Percentiles rank a stretch among this genome's conserved stretches.
Evolutionary conservation across 2,888 invertebrate species (phyloP).

Genomic region (Hesperia comma): DNA sequence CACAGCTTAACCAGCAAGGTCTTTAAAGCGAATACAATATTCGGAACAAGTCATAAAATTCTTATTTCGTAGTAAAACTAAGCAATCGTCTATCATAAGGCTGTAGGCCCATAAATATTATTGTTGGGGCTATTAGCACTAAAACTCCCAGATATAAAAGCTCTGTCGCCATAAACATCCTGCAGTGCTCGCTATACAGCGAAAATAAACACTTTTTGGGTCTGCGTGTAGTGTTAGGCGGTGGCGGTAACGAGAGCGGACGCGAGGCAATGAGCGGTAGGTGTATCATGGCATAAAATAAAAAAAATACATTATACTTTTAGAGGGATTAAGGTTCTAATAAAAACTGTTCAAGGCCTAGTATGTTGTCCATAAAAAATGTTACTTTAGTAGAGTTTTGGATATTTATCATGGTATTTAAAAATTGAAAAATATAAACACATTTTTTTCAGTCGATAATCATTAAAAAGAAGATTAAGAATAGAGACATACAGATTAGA

Average conservation of each 20-base stretch:
- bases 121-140: conserved; percentile 33
- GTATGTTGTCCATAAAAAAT: too few species aligned
- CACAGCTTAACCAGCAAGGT: too few species aligned
- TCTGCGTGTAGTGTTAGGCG: background rate
- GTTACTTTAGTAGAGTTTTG: too few species aligned
- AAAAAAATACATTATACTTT: too few species aligned
- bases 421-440: too few species aligned
- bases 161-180: conserved; percentile 31
- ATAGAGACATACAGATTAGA: too few species aligned
- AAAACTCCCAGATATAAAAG: conserved; percentile 34
- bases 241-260: conserved; percentile 4
- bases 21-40: background rate
- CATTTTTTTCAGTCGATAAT: too few species aligned
- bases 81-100: conserved; percentile 19
- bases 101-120: conserved; percentile 23
- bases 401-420: too few species aligned
- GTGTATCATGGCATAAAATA: too few species aligned
- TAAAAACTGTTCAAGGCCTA: too few species aligned
- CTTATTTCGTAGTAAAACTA: conserved; percentile 20
- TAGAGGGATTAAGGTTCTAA: too few species aligned
- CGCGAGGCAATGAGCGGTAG: background rate
- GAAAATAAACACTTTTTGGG: conserved; percentile 24
- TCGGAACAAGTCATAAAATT: conserved; percentile 9
- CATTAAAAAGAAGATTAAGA: too few species aligned
- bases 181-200: conserved; percentile 24